These are phyloP conservation scores for Parauchenoglanis ngamensis DNA, from an alignment of 2,797 vertebrate species.

Conservation along the genomic window DNA sequence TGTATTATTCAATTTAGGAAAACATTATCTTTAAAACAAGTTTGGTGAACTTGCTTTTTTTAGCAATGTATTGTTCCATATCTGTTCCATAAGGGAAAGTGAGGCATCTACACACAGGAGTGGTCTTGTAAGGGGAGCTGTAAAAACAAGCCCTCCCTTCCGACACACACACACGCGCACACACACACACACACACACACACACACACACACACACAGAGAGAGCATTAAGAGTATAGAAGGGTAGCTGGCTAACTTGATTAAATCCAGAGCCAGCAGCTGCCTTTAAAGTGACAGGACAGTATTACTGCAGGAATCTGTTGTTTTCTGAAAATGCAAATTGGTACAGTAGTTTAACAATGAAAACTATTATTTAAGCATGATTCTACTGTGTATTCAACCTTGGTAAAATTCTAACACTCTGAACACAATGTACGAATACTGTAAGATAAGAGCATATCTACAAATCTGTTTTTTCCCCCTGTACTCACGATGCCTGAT, in stretches of 20 bases:
- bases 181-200: background rate
- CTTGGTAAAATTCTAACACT: background rate
- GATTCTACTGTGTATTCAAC: background rate
- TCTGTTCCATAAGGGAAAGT: background rate
- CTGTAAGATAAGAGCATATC: background rate
- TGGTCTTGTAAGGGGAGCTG: background rate
- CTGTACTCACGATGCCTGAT: background rate
- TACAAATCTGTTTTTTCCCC: background rate
- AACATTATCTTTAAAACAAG: background rate
- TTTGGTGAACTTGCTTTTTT: background rate
- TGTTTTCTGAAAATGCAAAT: background rate
- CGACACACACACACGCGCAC: background rate
- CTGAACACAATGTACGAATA: background rate
- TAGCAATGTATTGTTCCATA: background rate
- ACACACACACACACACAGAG: background rate
- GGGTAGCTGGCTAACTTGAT: background rate
- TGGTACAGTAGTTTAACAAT: background rate
- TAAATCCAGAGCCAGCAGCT: background rate
- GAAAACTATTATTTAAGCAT: too few species aligned
- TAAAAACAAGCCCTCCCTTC: background rate
- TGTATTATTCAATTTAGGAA: background rate
- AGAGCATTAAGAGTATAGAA: background rate
- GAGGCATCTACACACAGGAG: background rate
- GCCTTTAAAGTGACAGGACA: constrained; percentile 7
- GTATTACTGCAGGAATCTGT: background rate